Percentiles rank a stretch among this genome's conserved stretches.
Conservation (phyloP, 2,113 vertebrate species). For the Hemibates koningsi region DNA sequence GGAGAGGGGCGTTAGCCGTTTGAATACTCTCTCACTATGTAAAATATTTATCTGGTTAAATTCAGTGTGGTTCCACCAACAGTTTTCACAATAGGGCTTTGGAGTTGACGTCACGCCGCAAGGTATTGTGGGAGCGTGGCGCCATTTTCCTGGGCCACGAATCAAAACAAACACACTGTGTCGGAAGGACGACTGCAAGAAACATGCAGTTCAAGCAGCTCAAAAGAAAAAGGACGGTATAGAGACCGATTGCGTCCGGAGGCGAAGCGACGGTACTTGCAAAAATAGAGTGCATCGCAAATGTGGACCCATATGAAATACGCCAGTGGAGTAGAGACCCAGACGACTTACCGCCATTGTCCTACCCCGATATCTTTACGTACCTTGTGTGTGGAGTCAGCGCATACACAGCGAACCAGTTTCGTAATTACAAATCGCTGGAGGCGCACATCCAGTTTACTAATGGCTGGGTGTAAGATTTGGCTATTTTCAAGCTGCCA, state of each 20-base stretch:
- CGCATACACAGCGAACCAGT: rapidly evolving
- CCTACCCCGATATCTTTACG: not conserved
- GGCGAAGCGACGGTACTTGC: no score
- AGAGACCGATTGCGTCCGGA: not conserved
- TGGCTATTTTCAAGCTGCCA: not conserved
- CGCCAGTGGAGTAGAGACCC: no score
- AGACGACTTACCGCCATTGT: not conserved
- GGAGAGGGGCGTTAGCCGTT: not conserved
- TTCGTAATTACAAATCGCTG: not conserved
- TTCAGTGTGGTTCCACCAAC: not conserved
- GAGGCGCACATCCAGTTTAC: not conserved
- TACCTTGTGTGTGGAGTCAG: not conserved
- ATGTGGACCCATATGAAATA: no score
- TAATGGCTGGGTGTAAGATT: not conserved
- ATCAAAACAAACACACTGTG: not conserved
- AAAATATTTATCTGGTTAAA: not conserved
- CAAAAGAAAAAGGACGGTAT: not conserved
- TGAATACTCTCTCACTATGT: not conserved
- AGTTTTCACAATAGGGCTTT: not conserved
- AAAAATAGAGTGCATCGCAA: no score
- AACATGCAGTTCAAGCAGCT: not conserved
- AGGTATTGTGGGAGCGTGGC: not conserved
- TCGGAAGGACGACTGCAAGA: not conserved
- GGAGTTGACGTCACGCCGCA: not conserved
- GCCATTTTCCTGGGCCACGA: not conserved